Percentiles rank a stretch among this genome's conserved stretches.
These are phyloP conservation scores for Ochropleura leucogaster DNA, from an alignment of 2,888 invertebrate species.

Conservation along the genomic window DNA sequence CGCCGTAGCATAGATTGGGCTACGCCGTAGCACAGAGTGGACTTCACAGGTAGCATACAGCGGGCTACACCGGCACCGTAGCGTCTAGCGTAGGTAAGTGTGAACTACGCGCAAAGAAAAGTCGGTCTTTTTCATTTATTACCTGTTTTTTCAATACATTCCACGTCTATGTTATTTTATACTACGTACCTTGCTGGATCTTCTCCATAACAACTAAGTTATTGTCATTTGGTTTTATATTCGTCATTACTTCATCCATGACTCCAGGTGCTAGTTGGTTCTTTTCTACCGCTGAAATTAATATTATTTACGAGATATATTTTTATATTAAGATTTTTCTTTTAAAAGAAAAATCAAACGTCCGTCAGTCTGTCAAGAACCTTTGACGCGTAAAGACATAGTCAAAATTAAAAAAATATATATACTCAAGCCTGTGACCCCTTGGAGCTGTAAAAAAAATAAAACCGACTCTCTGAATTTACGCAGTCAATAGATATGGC, in stretches of 20 bases:
- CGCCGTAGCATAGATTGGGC: background rate
- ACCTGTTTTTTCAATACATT: background rate
- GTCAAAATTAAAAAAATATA: too few species aligned
- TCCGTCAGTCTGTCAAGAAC: too few species aligned
- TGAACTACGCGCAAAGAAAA: background rate
- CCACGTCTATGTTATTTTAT: too few species aligned
- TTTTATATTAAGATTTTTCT: too few species aligned
- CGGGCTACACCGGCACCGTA: background rate
- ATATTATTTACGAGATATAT: background rate
- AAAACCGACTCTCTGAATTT: too few species aligned
- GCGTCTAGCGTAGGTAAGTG: conserved; percentile 6
- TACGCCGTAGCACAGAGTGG: background rate
- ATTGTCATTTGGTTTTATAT: conserved; percentile 14
- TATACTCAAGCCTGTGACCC: too few species aligned
- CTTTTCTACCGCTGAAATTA: conserved; percentile 33
- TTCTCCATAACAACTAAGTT: conserved; percentile 29
- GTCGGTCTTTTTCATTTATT: background rate
- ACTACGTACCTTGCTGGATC: conserved; percentile 24
- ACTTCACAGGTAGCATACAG: background rate
- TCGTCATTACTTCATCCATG: conserved; percentile 13
- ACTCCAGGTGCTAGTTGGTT: conserved; percentile 47
- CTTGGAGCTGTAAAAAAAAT: too few species aligned
- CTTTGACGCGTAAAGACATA: too few species aligned
- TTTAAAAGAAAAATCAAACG: background rate
- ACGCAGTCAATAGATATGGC: too few species aligned